A percentile compares a stretch with the other conserved stretches of the same genome.
phyloP scores from a whole-genome alignment of 2,888 invertebrate species.

The Magallana nippona region DNA sequence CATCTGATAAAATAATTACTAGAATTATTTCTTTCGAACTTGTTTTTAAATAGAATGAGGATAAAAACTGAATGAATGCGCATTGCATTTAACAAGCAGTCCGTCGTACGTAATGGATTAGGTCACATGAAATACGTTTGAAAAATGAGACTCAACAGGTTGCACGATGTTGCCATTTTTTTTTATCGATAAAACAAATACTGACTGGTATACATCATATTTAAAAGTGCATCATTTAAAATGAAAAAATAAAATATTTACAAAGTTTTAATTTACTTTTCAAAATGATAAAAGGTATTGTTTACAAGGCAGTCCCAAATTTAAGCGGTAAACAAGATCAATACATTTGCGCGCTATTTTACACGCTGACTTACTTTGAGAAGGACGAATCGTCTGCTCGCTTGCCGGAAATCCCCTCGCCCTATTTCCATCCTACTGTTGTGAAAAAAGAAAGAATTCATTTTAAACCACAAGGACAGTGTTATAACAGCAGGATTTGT shows the following conservation, averaged over 20 bases:
- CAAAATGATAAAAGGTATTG: too few species aligned
- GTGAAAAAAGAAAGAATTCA: slow-evolving; percentile 6
- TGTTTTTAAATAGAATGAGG: too few species aligned
- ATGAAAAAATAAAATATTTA: too few species aligned
- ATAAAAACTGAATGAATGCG: neutral
- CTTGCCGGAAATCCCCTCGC: neutral
- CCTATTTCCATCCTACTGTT: slow-evolving; percentile 18
- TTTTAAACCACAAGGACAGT: neutral
- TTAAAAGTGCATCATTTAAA: too few species aligned
- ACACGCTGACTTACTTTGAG: neutral
- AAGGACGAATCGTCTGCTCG: neutral
- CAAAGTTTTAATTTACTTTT: too few species aligned
- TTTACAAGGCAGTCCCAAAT: too few species aligned
- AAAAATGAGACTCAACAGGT: neutral
- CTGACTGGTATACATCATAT: too few species aligned
- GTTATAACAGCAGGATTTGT: neutral
- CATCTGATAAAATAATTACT: too few species aligned
- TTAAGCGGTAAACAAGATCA: too few species aligned
- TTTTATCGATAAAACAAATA: too few species aligned
- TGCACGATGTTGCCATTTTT: neutral
- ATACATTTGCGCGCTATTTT: neutral
- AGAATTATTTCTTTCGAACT: too few species aligned
- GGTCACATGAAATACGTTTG: neutral
- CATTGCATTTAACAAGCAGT: neutral
- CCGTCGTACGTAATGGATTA: neutral